Conservation (phyloP, 2,888 invertebrate genomes). For the Meta bourneti region DNA sequence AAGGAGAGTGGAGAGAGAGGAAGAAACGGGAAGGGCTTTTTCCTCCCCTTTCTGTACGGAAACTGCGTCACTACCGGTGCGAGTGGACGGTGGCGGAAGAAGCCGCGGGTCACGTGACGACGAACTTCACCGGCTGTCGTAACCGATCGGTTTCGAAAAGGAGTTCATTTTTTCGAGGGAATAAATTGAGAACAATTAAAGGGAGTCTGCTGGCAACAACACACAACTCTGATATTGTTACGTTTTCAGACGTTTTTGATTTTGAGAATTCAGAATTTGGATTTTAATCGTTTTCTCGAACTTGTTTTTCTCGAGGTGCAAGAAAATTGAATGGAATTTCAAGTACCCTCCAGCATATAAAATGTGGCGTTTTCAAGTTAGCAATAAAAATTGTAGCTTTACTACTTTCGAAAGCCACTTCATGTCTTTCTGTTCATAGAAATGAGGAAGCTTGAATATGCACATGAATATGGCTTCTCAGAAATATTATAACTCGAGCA, state of each 20-base stretch:
- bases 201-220: too few species aligned
- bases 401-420: too few species aligned
- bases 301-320: neutral
- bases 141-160: neutral
- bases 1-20: neutral
- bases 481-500: too few species aligned
- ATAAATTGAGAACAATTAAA: neutral
- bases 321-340: too few species aligned
- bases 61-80: constrained; percentile 22
- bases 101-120: constrained; percentile 26
- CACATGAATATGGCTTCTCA: too few species aligned
- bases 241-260: neutral
- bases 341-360: too few species aligned
- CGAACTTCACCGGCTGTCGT: neutral
- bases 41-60: constrained; percentile 3
- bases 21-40: constrained; percentile 21
- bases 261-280: neutral
- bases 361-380: too few species aligned
- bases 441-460: too few species aligned
- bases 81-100: constrained; percentile 15
- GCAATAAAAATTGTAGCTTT: too few species aligned
- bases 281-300: neutral
- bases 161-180: neutral
- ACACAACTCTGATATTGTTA: neutral
- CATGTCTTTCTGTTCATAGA: too few species aligned